phyloP scores from a whole-genome alignment of 1,140 invertebrate species.

The Pseudomyrmex flavicornis region DNA sequence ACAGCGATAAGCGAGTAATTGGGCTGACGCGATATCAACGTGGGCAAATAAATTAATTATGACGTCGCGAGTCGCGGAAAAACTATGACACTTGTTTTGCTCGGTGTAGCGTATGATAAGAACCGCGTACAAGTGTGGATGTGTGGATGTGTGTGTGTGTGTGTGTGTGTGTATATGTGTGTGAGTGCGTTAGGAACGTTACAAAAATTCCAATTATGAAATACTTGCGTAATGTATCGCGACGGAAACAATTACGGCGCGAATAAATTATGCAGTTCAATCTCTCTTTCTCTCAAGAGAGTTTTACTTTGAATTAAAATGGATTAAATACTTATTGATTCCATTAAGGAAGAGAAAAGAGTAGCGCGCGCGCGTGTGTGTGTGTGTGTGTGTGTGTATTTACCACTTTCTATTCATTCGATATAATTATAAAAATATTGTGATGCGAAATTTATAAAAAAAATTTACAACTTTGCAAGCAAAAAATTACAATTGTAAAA shows the following conservation, averaged over 20 bases:
- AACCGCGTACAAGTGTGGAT: not conserved
- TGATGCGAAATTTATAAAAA: too few relatives aligned
- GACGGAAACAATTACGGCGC: constrained; percentile 12
- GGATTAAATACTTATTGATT: too few relatives aligned
- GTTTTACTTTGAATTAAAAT: too few relatives aligned
- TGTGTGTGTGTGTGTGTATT: too few relatives aligned
- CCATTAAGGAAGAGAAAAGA: too few relatives aligned
- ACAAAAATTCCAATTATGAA: constrained; percentile 76
- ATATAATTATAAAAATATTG: too few relatives aligned
- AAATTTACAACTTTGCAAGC: too few relatives aligned
- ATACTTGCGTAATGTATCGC: constrained; percentile 61
- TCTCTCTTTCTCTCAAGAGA: not conserved
- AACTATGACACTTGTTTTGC: constrained; percentile 59
- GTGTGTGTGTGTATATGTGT: too few relatives aligned
- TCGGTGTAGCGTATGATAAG: constrained; percentile 54
- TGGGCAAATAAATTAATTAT: constrained; percentile 66
- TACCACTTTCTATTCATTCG: too few relatives aligned
- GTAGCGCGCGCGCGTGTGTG: too few relatives aligned
- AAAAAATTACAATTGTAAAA: too few relatives aligned
- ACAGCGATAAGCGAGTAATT: constrained; percentile 63
- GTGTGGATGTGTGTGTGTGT: too few relatives aligned
- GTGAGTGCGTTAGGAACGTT: constrained; percentile 48
- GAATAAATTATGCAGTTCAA: not conserved
- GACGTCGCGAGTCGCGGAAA: constrained; percentile 5
- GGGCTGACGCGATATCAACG: constrained; percentile 48